Evolutionary conservation across 2,888 invertebrate genomes (phyloP).

Genomic region (Ophioninae sp.): DNA sequence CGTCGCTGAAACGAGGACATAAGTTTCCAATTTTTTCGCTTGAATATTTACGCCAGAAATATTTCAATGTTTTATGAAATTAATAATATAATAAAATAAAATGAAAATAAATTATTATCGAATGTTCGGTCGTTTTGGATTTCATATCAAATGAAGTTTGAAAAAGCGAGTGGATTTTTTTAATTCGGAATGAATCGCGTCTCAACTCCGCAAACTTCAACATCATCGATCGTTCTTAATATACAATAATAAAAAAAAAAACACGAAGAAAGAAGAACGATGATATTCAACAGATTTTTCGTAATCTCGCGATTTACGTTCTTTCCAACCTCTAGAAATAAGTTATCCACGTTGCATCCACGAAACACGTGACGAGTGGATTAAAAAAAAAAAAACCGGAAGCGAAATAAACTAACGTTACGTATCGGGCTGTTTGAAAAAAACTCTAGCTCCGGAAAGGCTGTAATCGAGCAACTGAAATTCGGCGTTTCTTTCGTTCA

Average conservation of each 20-base stretch:
- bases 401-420: constrained; percentile 21
- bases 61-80: no score
- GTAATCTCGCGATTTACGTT: neutral
- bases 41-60: no score
- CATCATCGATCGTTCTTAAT: constrained; percentile 16
- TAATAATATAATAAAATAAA: no score
- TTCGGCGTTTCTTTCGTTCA: constrained; percentile 84
- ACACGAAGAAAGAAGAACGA: constrained; percentile 5
- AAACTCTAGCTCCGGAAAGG: constrained; percentile 96
- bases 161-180: no score
- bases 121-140: no score
- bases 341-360: neutral
- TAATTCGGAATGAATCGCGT: neutral
- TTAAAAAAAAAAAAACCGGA: neutral
- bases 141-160: no score
- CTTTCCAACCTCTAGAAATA: neutral
- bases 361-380: neutral
- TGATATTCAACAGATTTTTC: constrained; percentile 29
- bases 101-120: no score
- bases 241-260: constrained; percentile 21
- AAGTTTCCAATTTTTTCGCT: neutral
- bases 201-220: neutral
- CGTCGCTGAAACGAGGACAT: neutral
- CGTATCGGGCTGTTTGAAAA: constrained; percentile 87
- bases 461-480: constrained; percentile 95